phyloP scores from a whole-genome alignment of 2,888 invertebrate species.

The Dicranocentrus wangi region DNA sequence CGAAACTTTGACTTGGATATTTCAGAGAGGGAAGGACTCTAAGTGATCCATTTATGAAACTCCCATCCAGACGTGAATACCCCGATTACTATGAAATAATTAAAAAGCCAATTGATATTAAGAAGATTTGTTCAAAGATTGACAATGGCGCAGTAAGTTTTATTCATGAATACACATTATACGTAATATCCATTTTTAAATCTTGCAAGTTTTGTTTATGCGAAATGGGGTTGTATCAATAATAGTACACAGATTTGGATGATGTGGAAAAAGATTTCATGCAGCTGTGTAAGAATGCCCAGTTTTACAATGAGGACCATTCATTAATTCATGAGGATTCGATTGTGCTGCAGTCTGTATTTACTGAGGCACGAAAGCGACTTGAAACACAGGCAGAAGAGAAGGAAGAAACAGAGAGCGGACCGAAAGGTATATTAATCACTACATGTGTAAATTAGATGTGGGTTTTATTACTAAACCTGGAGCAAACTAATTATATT shows the following conservation, averaged over 20 bases:
- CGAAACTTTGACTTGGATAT: neutral
- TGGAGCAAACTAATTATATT: no score
- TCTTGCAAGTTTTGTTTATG: no score
- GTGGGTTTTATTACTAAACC: no score
- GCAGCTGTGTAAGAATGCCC: slow-evolving; percentile 96
- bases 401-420: slow-evolving; percentile 60
- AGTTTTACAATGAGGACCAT: slow-evolving; percentile 96
- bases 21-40: slow-evolving; percentile 86
- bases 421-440: slow-evolving; percentile 56
- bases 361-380: slow-evolving; percentile 78
- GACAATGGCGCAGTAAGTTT: slow-evolving; percentile 85
- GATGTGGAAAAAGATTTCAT: slow-evolving; percentile 92
- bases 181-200: no score
- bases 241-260: slow-evolving; percentile 65
- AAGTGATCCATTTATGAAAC: slow-evolving; percentile 95
- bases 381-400: slow-evolving; percentile 63
- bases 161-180: neutral
- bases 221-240: no score
- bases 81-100: slow-evolving; percentile 98
- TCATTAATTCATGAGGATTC: slow-evolving; percentile 97
- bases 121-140: slow-evolving; percentile 90
- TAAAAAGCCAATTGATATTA: slow-evolving; percentile 94
- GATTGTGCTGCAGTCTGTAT: slow-evolving; percentile 91
- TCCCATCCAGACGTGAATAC: slow-evolving; percentile 92
- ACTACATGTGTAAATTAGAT: no score